A percentile compares a stretch with the other conserved stretches of the same genome.
Conservation (phyloP, 2,113 vertebrate species). For the Anhinga rufa region DNA sequence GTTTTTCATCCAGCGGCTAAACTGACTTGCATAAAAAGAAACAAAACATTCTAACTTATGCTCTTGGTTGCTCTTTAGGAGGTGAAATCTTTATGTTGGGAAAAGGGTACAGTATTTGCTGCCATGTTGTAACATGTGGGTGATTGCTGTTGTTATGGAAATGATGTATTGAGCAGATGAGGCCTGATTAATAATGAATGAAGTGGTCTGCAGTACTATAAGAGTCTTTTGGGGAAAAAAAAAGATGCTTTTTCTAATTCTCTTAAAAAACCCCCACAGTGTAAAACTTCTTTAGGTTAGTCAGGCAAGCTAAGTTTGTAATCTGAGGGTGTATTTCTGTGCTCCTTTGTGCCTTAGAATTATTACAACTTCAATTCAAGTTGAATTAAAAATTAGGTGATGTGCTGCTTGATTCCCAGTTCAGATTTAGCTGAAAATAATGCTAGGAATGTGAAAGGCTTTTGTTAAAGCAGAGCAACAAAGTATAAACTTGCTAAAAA, state of each 20-base stretch:
- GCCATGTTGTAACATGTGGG: background rate
- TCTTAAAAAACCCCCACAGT: background rate
- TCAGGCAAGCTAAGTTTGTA: background rate
- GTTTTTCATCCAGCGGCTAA: background rate
- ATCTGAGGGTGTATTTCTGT: background rate
- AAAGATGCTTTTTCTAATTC: background rate
- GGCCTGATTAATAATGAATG: slow-evolving; percentile 23
- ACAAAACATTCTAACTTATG: background rate
- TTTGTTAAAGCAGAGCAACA: background rate
- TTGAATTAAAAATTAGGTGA: background rate
- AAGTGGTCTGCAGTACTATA: background rate
- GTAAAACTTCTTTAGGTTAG: background rate
- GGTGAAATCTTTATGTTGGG: background rate
- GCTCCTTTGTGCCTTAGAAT: background rate
- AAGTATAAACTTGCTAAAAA: background rate
- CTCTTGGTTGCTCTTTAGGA: background rate
- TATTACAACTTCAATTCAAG: background rate
- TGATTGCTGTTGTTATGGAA: background rate
- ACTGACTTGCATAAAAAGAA: background rate
- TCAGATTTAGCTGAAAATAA: background rate
- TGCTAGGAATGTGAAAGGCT: background rate
- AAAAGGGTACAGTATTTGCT: background rate
- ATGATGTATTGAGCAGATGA: background rate
- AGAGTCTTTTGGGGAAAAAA: background rate
- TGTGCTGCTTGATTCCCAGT: background rate